Conservation (phyloP, 1,140 invertebrate species). For the Drosophila saltans region DNA sequence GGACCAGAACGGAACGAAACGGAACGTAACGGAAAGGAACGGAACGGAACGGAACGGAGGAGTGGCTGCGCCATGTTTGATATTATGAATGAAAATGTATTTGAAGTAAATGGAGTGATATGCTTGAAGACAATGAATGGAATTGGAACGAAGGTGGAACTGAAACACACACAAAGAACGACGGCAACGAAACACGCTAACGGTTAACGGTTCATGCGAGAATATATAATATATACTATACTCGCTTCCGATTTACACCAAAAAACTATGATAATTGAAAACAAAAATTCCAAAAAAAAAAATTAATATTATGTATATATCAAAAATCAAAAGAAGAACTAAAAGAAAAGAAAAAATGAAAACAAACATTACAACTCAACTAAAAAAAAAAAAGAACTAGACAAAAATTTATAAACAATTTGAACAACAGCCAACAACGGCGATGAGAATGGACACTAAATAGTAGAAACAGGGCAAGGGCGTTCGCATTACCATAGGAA, state of each 20-base stretch:
- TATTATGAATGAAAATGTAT: constrained; percentile 28
- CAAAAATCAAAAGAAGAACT: constrained; percentile 28
- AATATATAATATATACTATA: constrained; percentile 8
- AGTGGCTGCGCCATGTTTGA: not conserved
- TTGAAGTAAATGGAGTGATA: constrained; percentile 3
- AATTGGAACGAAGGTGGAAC: constrained; percentile 24
- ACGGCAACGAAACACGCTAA: constrained; percentile 11
- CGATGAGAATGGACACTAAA: constrained; percentile 17
- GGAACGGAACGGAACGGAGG: not conserved
- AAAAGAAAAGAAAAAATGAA: not conserved
- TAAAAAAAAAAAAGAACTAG: constrained; percentile 7
- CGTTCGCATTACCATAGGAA: constrained; percentile 32
- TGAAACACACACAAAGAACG: constrained; percentile 19
- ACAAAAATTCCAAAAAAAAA: not conserved
- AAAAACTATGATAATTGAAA: not conserved
- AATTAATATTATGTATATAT: not conserved
- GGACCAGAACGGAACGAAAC: constrained; percentile 6
- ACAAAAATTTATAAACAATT: constrained; percentile 30
- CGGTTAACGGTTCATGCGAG: constrained; percentile 18
- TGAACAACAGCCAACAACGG: constrained; percentile 47
- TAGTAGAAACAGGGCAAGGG: constrained; percentile 14
- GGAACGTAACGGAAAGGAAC: not conserved
- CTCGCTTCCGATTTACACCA: not conserved
- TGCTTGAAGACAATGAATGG: constrained; percentile 7
- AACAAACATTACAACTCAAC: not conserved